A percentile compares a stretch with the other conserved stretches of the same genome.
phyloP scores from a whole-genome alignment of 2,888 invertebrate species.

The Drosophila ezoana region DNA sequence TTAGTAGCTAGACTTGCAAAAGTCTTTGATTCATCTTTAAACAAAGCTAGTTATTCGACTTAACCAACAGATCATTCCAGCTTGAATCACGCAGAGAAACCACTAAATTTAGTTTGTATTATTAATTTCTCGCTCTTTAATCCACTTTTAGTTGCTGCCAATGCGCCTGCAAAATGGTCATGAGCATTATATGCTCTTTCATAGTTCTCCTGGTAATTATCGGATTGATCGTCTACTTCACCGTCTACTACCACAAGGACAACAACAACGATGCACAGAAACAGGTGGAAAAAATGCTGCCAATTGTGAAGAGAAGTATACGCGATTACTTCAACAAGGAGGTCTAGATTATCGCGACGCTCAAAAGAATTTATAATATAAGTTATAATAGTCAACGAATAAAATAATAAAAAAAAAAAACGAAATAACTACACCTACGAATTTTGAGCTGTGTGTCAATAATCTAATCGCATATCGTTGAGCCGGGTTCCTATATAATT shows the following conservation, averaged over 20 bases:
- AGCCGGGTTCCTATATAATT: slow-evolving; percentile 19
- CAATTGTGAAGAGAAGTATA: slow-evolving; percentile 70
- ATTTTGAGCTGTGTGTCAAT: slow-evolving; percentile 2
- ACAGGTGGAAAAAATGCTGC: slow-evolving; percentile 54
- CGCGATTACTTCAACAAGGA: slow-evolving; percentile 73
- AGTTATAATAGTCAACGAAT: slow-evolving; percentile 37
- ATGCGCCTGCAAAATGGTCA: slow-evolving; percentile 80
- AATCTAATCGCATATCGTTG: slow-evolving; percentile 60
- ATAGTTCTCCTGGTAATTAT: slow-evolving; percentile 75
- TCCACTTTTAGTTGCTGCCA: slow-evolving; percentile 78
- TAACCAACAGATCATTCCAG: too few species aligned
- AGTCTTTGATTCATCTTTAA: too few species aligned
- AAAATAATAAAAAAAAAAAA: slow-evolving; percentile 18
- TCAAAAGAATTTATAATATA: slow-evolving; percentile 59
- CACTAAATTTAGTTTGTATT: too few species aligned
- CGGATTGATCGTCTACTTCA: slow-evolving; percentile 82
- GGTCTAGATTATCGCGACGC: slow-evolving; percentile 32
- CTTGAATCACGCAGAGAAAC: too few species aligned
- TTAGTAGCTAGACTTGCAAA: too few species aligned
- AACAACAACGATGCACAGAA: slow-evolving; percentile 47
- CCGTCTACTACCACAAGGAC: slow-evolving; percentile 76
- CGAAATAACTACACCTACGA: not conserved
- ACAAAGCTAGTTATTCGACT: too few species aligned
- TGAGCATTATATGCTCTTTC: slow-evolving; percentile 72
- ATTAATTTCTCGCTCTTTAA: not conserved